Conservation (phyloP, 2,113 vertebrate genomes). For the Neofelis nebulosa region DNA sequence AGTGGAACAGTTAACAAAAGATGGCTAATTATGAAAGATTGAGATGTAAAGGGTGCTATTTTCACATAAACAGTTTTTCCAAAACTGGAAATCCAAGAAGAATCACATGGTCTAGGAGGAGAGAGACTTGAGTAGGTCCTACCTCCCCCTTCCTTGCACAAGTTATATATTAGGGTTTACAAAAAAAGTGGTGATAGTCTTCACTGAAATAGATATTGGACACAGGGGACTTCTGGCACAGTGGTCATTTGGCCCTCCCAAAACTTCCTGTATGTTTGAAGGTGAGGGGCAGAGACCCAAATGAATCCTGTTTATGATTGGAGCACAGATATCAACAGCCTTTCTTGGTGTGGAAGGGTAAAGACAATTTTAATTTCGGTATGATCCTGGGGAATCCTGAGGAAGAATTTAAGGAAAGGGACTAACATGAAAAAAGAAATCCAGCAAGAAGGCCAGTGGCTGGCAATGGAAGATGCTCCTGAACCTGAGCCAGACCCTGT, state of each 20-base stretch:
- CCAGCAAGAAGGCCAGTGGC: fast-evolving
- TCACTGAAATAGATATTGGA: neutral
- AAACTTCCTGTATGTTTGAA: neutral
- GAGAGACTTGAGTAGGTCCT: neutral
- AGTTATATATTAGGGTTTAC: neutral
- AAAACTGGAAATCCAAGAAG: constrained; percentile 33
- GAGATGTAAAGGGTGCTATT: constrained; percentile 43
- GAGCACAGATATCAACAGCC: neutral
- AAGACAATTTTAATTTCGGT: neutral
- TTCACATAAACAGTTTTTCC: constrained; percentile 49
- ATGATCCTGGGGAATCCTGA: neutral
- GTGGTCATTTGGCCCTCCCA: fast-evolving
- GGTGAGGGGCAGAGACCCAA: neutral
- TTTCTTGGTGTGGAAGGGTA: neutral
- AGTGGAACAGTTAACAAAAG: constrained; percentile 66
- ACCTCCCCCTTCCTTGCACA: neutral
- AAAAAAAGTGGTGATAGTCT: fast-evolving
- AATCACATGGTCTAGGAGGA: neutral
- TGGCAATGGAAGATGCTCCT: too few species aligned
- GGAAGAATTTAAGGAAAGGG: neutral
- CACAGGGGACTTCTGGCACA: neutral
- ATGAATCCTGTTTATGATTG: too few species aligned
- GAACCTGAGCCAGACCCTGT: fast-evolving
- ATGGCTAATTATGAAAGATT: constrained; percentile 54
- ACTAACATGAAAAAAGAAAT: neutral